Evolutionary conservation across 2,113 vertebrate genomes (phyloP).

Genomic region (Rhinolophus ferrumequinum): DNA sequence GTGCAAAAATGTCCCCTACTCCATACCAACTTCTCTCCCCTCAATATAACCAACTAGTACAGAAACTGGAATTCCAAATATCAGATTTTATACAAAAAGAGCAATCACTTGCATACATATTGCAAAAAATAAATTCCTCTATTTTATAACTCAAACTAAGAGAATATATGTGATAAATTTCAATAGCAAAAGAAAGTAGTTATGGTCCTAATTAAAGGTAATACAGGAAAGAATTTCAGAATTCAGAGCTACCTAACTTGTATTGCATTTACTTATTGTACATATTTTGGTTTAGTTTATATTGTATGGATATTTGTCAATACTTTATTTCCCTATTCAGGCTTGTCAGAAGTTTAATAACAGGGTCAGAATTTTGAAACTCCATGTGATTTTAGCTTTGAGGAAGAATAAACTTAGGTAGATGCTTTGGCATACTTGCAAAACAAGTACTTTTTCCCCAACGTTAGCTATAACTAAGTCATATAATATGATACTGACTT

Average conservation of each 20-base stretch:
- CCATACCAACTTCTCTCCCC: neutral
- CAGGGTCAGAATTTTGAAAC: constrained; percentile 40
- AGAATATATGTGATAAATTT: neutral
- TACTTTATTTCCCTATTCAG: neutral
- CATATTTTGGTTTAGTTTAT: neutral
- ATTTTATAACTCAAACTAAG: neutral
- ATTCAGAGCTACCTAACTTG: neutral
- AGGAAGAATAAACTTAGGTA: neutral
- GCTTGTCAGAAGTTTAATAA: constrained; percentile 36
- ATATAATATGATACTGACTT: neutral
- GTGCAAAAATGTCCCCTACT: neutral
- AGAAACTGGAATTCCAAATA: constrained; percentile 15
- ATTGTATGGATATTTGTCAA: neutral
- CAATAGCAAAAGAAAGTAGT: neutral
- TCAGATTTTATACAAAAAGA: constrained; percentile 28
- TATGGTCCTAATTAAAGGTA: neutral
- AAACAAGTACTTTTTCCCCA: neutral
- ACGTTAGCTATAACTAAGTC: neutral
- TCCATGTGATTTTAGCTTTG: constrained; percentile 6
- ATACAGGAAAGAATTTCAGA: neutral
- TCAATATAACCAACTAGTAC: neutral
- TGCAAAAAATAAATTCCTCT: neutral
- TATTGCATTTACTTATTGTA: neutral
- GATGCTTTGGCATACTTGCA: neutral
- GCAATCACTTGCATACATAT: neutral